Conservation (phyloP, 2,888 invertebrate species). For the Pimpla rufipes region DNA sequence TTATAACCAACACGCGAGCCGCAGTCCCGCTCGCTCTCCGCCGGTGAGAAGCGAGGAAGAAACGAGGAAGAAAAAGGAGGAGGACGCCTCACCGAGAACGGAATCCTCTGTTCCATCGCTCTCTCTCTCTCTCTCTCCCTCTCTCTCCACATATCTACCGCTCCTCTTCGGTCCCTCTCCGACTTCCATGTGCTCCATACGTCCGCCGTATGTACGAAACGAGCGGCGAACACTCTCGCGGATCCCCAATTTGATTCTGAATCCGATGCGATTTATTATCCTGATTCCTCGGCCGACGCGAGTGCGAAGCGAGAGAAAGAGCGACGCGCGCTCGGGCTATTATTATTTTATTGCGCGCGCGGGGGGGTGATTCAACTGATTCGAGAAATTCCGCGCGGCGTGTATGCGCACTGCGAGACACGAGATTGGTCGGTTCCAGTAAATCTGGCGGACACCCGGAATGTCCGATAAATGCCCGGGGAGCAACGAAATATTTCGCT, state of each 20-base stretch:
- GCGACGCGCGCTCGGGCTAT: neutral
- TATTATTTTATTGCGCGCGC: constrained; percentile 16
- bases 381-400: neutral
- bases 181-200: neutral
- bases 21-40: constrained; percentile 39
- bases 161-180: neutral
- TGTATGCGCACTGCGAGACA: too few species aligned
- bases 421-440: too few species aligned
- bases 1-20: constrained; percentile 72
- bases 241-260: constrained; percentile 19
- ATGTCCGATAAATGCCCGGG: too few species aligned
- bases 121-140: neutral
- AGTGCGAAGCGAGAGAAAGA: too few species aligned
- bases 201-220: neutral
- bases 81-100: constrained; percentile 49
- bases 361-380: neutral
- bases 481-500: too few species aligned
- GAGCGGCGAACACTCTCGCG: neutral
- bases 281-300: neutral
- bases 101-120: constrained; percentile 53
- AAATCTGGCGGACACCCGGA: too few species aligned
- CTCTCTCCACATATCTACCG: too few species aligned
- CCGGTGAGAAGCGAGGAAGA: constrained; percentile 43
- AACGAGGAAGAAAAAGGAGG: constrained; percentile 23
- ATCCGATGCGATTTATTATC: constrained; percentile 36